Conservation (phyloP, 2,888 invertebrate genomes). For the Diaperis boleti region DNA sequence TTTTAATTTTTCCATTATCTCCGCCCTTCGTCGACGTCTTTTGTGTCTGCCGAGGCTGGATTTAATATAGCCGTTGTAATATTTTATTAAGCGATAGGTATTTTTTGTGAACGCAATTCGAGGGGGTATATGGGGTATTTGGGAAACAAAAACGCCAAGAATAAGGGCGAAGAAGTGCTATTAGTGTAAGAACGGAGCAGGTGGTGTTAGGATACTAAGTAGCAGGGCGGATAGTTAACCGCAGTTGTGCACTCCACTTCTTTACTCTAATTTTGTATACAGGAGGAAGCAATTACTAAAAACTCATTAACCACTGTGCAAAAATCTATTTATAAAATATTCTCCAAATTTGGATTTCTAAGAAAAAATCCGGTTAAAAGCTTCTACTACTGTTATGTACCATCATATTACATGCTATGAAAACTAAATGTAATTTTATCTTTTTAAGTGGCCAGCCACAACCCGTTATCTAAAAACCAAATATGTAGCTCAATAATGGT, state of each 20-base stretch:
- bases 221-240: conserved; percentile 48
- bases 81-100: conserved; percentile 61
- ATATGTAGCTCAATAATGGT: too few species aligned
- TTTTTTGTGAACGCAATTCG: conserved; percentile 50
- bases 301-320: background rate
- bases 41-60: conserved; percentile 13
- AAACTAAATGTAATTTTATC: too few species aligned
- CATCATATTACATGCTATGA: too few species aligned
- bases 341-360: too few species aligned
- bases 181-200: conserved; percentile 58
- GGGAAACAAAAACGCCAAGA: conserved; percentile 53
- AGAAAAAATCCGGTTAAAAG: too few species aligned
- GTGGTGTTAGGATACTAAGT: conserved; percentile 53
- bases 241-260: conserved; percentile 43
- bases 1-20: conserved; percentile 25
- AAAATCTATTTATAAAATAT: too few species aligned
- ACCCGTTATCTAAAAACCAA: too few species aligned
- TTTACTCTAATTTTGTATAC: conserved; percentile 2
- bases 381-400: too few species aligned
- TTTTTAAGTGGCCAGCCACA: too few species aligned
- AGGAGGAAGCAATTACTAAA: background rate
- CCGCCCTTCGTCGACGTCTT: conserved; percentile 1
- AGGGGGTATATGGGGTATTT: conserved; percentile 54
- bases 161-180: conserved; percentile 54
- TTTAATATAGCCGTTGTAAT: conserved; percentile 54